phyloP scores from a whole-genome alignment of 2,797 vertebrate genomes.

The Pseudochirops corinnae region DNA sequence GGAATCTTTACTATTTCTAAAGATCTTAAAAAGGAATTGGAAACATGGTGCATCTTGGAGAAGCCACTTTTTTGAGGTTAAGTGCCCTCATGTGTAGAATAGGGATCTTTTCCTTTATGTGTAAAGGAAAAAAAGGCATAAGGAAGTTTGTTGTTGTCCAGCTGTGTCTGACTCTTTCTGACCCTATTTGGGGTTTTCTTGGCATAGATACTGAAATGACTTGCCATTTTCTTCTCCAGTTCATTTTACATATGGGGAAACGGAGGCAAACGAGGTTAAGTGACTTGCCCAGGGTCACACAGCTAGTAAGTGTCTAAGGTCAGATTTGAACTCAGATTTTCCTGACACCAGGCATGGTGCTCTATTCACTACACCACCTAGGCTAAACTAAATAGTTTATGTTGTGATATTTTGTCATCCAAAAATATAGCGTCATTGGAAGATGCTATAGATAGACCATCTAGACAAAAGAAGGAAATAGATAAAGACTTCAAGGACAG shows the following conservation, averaged over 20 bases:
- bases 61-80: background rate
- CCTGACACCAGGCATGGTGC: background rate
- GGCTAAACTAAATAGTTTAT: background rate
- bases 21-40: background rate
- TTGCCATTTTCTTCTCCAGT: background rate
- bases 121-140: background rate
- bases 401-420: background rate
- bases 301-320: background rate
- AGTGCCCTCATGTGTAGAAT: background rate
- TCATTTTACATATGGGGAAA: background rate
- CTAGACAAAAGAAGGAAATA: background rate
- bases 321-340: background rate
- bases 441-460: too few species aligned
- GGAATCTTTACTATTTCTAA: background rate
- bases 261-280: background rate
- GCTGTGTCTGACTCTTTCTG: background rate
- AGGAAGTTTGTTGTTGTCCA: background rate
- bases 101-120: background rate
- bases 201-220: background rate
- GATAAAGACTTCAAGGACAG: background rate
- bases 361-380: background rate
- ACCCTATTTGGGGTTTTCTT: background rate
- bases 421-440: background rate
- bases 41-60: background rate
- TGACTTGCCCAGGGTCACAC: background rate